Conservation (phyloP, 2,113 vertebrate genomes). For the Sterrhoptilus dennistouni region DNA sequence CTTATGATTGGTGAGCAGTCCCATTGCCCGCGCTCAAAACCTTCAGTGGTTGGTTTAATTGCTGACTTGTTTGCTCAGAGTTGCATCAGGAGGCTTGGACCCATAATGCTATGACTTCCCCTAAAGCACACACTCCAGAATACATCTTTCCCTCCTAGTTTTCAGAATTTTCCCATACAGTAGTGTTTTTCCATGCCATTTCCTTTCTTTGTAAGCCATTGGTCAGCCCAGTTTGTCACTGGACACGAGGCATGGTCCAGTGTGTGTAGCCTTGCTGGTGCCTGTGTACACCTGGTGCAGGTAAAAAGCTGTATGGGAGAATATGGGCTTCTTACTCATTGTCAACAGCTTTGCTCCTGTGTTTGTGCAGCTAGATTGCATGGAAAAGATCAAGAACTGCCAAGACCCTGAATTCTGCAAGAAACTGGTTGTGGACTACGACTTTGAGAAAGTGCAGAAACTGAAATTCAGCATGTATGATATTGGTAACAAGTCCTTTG, state of each 20-base stretch:
- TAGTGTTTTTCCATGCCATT: accelerated
- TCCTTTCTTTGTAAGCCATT: accelerated
- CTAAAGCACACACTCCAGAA: accelerated
- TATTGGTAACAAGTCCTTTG: slow-evolving; percentile 86
- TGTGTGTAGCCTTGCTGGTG: accelerated
- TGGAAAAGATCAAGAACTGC: slow-evolving; percentile 83
- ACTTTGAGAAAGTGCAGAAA: slow-evolving; percentile 91
- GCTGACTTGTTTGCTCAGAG: accelerated
- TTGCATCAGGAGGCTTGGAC: accelerated
- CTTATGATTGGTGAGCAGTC: neutral
- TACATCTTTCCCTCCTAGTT: accelerated
- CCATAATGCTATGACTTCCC: accelerated
- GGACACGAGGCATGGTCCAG: accelerated
- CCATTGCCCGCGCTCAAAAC: accelerated
- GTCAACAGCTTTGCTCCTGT: neutral
- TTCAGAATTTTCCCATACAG: accelerated
- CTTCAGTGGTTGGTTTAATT: accelerated
- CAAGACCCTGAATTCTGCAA: slow-evolving; percentile 86
- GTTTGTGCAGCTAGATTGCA: slow-evolving; percentile 79
- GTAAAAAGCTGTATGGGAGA: neutral
- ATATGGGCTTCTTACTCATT: accelerated
- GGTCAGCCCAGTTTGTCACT: accelerated
- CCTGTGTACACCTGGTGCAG: accelerated
- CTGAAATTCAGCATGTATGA: slow-evolving; percentile 87
- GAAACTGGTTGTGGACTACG: slow-evolving; percentile 84